phyloP scores from a whole-genome alignment of 23 tunicate species.

The Trididemnum clinides region DNA sequence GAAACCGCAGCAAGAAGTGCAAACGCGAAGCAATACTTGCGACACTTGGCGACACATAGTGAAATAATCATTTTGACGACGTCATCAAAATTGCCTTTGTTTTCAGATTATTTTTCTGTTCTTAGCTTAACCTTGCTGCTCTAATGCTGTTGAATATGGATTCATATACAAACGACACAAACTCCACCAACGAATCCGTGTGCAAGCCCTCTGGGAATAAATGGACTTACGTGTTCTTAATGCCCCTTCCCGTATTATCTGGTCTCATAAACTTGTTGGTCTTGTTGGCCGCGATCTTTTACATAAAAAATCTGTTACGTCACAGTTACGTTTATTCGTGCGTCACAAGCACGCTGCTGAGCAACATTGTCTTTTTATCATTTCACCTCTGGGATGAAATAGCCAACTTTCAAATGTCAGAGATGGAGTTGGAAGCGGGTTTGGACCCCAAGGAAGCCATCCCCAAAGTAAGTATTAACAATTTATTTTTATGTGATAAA shows the following conservation, averaged over 20 bases:
- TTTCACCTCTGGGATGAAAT: slow-evolving; percentile 66
- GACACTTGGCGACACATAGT: too few species aligned
- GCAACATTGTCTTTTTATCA: slow-evolving; percentile 62
- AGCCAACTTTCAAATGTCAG: slow-evolving; percentile 35
- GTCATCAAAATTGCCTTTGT: too few species aligned
- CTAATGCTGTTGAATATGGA: background rate
- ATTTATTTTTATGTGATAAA: too few species aligned
- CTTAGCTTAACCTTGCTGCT: too few species aligned
- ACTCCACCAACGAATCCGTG: background rate
- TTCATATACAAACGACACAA: background rate
- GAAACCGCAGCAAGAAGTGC: too few species aligned
- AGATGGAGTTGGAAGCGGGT: too few species aligned
- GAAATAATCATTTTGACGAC: too few species aligned
- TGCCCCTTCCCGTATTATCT: slow-evolving; percentile 53
- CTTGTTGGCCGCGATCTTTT: slow-evolving; percentile 68
- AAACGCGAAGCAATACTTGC: too few species aligned
- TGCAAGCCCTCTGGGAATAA: slow-evolving; percentile 27
- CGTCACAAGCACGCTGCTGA: slow-evolving; percentile 84
- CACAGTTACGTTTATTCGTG: slow-evolving; percentile 82
- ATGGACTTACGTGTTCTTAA: slow-evolving; percentile 34
- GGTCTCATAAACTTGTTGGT: slow-evolving; percentile 40
- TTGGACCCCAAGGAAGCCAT: too few species aligned
- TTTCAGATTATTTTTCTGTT: too few species aligned
- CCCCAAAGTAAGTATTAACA: too few species aligned
- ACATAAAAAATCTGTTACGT: slow-evolving; percentile 66